Base-by-base conservation (phyloP, 2,113 vertebrate genomes). In the Centropus bengalensis region DNA sequence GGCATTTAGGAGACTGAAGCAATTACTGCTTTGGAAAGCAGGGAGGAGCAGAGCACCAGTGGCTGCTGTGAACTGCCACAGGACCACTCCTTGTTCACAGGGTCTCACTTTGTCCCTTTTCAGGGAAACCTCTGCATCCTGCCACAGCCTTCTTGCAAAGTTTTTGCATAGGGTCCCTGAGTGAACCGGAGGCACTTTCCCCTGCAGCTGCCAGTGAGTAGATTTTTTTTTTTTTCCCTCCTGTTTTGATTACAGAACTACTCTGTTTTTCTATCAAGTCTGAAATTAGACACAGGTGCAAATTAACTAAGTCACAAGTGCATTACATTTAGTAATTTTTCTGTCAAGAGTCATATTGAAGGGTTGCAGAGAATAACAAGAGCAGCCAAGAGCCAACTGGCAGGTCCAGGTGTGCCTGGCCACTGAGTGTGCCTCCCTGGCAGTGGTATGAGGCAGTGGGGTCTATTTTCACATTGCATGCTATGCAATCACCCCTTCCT, bases 221-320 rank as follows among this genome's bases (percentile, higher is more conserved):
- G 66, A 96, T 16, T 60, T 68, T 59, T 75, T 77, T 75, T 79
- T 42, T 36, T 36, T 36, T 36, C 9, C 36, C 90, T 91, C 89
- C 68, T 88, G 86, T 96, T 97, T 96, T 97, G 96, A 97, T 97
- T 97, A 93, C 40, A 8, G 90, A 95, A 85, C 93, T 55, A 76
- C 94, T 96, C 92, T 96, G 96, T 97, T 97, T 97, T 97, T 97
- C 94, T 83, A 86, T 94, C 95, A 94, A 88, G 90, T 88, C 96
- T 97, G 96, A 96, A 97, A 97, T 97, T 97, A 97, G 95, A 95
- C 84, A 92, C 96, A 97, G 97, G 97, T 97, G 97, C 93, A 95
- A 97, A 97, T 97, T 94, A 97, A 95, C 94, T 90, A 92, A 97
- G 95, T 95, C 95, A 97, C 94, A 95, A 97, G 96, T 90, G 90